A percentile compares a stretch with the other conserved stretches of the same genome.
phyloP scores from a whole-genome alignment of 2,888 invertebrate species.

The Strigamia crassipes region DNA sequence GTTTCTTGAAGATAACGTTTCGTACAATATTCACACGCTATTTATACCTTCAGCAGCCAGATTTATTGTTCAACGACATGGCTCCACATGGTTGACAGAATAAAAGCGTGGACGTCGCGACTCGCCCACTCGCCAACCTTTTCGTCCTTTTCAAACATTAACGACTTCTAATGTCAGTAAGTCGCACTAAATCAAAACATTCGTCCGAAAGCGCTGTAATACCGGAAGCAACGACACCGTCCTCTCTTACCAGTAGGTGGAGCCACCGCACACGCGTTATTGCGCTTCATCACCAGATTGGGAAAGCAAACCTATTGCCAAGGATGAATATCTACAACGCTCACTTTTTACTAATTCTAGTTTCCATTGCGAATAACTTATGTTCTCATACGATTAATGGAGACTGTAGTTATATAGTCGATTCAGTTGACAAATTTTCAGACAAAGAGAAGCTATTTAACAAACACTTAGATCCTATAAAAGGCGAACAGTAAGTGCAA shows the following conservation, averaged over 20 bases:
- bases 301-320: background rate
- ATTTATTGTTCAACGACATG: no score
- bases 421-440: background rate
- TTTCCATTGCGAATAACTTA: background rate
- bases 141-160: no score
- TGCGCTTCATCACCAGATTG: background rate
- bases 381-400: background rate
- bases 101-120: no score
- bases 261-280: background rate
- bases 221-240: no score
- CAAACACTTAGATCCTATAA: background rate
- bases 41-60: no score
- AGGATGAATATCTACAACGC: background rate
- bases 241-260: background rate
- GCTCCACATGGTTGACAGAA: no score
- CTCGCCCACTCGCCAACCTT: no score
- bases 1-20: no score
- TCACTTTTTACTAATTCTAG: background rate
- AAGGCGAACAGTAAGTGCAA: conserved; percentile 15
- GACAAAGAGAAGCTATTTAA: background rate
- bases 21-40: no score
- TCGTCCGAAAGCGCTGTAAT: no score
- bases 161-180: no score
- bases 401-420: background rate
- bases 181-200: no score